Evolutionary conservation across 2,797 vertebrate species (phyloP), one percentile per base, ranked within the genome.

Genomic region (Hemibagrus guttatus): DNA sequence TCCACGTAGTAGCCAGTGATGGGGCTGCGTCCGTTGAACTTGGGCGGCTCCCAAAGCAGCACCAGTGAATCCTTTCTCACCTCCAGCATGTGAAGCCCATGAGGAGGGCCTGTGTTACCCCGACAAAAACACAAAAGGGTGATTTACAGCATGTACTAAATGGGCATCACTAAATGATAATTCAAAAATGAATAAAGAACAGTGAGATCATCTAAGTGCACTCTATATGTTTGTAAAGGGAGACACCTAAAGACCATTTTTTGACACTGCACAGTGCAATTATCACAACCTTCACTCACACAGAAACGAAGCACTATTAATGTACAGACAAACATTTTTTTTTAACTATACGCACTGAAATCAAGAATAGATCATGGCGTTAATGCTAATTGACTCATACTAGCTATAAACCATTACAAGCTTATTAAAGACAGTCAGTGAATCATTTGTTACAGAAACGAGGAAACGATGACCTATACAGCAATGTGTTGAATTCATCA

Each of bases 1-100:
- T 99, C 98, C 91, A 99, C 88, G 46, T 98, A 99, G 93, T 97
- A 99, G 56, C 98, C 98, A 19, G 93, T 96, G 91, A 99, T 90
- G 0, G 97, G 94, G 86, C 93, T 96, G 85, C 98, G 96, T 4
- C 98, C 98, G 6, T 93, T 91, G 87, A 98, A 97, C n/a, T 93
- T 68, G 0, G 98, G 98, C 0, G 95, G 91, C n/a, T 97, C 96
- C 98, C 98, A 99, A 82, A 98, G 94, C 39, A 99, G 92, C 86
- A 99, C 97, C 82, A 96, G 84, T 0, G 98, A 98, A 84, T 95
- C 93, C 90, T 98, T 97, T 83, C 98, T 96, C 8, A 99, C 95
- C 94, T 99, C 97, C 88, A 95, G 95, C 64, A 94, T 95, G 81
- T 92, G 93, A 82, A 99, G 95, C 87, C 96, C 95, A 81, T 96